Evolutionary conservation across 2,797 vertebrate genomes (phyloP), one percentile per base, ranked within the genome.

Genomic region (Capromys pilorides): DNA sequence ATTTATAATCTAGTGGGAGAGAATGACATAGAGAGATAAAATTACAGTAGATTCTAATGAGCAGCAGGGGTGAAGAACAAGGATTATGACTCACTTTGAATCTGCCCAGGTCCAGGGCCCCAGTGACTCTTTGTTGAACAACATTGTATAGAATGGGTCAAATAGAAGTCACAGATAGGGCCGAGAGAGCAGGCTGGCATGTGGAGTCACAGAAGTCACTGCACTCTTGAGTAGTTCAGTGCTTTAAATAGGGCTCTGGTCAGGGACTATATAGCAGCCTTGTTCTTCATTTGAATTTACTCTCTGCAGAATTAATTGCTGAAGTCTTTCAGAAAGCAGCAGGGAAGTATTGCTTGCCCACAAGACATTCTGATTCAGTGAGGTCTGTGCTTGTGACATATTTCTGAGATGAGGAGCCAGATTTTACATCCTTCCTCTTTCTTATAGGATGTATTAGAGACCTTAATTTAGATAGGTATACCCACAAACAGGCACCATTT

Each of bases 251-350:
- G 93, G 90, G 59, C 80, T 90, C 39, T 3, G 66, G 91, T 61
- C 62, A 88, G 83, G 78, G n/a, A 1, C 67, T 85, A 36, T 36
- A 6, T 0, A 4, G 69, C 49, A 41, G 59, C 54, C 39, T 94
- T 0, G 0, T 69, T 86, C 87, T 81, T 86, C 87, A 86, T 78
- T 92, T 89, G 90, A 86, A 93, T 97, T 94, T 41, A 59, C 85
- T 95, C 64, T 79, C 84, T 94, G 82, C 67, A 88, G 94, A 90
- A 88, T 94, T 86, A 86, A 95, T 95, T 95, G 96, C 73, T 51
- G 33, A 95, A 90, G 73, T 71, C 87, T 95, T 93, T 95, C 73
- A 82, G 77, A 85, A 94, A 95, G 64, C 88, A 94, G 67, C 79
- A 8, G 91, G 91, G 36, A 84, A 57, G 39, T 61, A 73, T 54